Evolutionary conservation across 2,888 invertebrate species (phyloP).

Genomic region (Thysanoteuthis rhombus): DNA sequence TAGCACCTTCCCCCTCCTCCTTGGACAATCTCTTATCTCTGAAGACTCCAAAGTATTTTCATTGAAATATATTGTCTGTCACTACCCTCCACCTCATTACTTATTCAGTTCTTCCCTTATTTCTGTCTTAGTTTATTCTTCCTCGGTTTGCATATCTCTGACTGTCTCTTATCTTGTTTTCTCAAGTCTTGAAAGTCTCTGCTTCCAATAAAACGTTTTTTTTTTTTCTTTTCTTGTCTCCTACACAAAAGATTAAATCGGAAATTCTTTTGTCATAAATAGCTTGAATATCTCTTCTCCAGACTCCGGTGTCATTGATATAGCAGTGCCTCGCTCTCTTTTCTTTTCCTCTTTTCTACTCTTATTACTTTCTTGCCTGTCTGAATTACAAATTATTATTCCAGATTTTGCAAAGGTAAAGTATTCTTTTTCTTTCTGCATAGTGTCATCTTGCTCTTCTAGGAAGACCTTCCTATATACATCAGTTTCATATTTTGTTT

Average conservation of each 20-base stretch:
- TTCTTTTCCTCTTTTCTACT: neutral
- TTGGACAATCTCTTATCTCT: too few relatives aligned
- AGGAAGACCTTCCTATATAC: too few relatives aligned
- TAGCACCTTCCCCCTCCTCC: too few relatives aligned
- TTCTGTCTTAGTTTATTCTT: neutral
- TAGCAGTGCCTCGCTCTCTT: neutral
- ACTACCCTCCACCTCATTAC: too few relatives aligned
- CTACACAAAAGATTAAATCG: too few relatives aligned
- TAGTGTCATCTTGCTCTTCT: too few relatives aligned
- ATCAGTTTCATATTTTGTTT: neutral
- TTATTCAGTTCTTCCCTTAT: neutral
- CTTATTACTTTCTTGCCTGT: neutral
- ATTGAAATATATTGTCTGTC: too few relatives aligned
- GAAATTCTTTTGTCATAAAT: slow-evolving; percentile 12
- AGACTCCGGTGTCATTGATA: neutral
- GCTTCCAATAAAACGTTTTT: neutral
- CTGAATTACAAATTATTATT: neutral
- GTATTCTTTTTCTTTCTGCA: too few relatives aligned
- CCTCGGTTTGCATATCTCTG: neutral
- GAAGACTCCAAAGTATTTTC: too few relatives aligned
- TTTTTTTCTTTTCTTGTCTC: too few relatives aligned
- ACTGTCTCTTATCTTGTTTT: neutral
- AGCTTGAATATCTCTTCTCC: neutral
- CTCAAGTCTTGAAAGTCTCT: neutral
- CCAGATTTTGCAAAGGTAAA: neutral